These are phyloP conservation scores for Stictonetta naevosa DNA, from an alignment of 2,113 vertebrate species.

Conservation along the genomic window DNA sequence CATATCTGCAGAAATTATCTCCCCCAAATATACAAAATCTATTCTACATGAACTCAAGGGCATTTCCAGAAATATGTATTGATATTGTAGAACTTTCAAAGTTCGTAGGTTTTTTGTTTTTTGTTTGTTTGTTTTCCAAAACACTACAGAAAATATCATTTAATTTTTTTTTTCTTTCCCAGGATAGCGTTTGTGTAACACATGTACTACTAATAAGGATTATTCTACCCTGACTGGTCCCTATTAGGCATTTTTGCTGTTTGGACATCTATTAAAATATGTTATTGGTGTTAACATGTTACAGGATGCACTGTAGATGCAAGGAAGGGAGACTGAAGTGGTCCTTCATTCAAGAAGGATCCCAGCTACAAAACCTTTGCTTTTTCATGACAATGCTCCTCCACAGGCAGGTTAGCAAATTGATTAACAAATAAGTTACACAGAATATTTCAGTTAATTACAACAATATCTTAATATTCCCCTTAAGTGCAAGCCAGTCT, in stretches of 20 bases:
- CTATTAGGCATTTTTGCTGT: neutral
- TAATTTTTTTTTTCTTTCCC: too few species aligned
- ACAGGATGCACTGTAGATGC: accelerated
- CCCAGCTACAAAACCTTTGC: neutral
- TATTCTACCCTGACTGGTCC: neutral
- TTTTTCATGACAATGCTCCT: neutral
- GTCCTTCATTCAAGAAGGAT: neutral
- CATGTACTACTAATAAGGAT: neutral
- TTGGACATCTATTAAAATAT: neutral
- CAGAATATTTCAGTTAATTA: neutral
- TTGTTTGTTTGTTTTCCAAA: neutral
- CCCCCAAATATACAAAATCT: neutral
- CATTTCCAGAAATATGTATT: neutral
- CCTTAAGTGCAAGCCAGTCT: accelerated
- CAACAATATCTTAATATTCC: neutral
- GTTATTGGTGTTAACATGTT: too few species aligned
- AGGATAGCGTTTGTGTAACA: too few species aligned
- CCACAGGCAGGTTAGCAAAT: neutral
- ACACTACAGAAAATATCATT: too few species aligned
- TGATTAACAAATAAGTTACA: neutral
- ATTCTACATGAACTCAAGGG: neutral
- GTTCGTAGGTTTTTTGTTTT: neutral
- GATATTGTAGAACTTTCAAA: neutral
- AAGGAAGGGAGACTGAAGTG: neutral
- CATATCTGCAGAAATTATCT: neutral